Conservation (phyloP, 2,888 invertebrate genomes). For the Morinoia aosen region DNA sequence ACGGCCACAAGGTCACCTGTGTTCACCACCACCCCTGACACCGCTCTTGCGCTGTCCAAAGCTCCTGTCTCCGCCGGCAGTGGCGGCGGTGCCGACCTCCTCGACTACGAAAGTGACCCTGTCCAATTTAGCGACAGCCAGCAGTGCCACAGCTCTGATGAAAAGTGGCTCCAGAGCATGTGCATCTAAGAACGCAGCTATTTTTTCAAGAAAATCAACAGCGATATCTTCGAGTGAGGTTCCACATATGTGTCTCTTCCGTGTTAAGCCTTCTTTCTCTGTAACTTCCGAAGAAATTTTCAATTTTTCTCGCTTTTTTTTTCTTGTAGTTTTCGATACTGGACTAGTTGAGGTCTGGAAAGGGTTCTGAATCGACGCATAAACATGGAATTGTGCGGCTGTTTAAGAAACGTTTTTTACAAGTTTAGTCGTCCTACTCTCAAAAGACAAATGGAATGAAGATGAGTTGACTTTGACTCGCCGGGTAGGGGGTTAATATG, state of each 20-base stretch:
- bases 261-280: too few species aligned
- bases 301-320: not conserved
- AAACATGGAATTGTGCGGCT: too few species aligned
- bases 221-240: conserved; percentile 9
- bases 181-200: not conserved
- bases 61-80: not conserved
- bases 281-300: too few species aligned
- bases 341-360: not conserved
- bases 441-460: too few species aligned
- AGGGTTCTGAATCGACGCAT: too few species aligned
- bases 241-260: not conserved
- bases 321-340: not conserved
- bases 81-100: not conserved
- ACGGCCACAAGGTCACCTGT: not conserved
- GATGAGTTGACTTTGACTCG: too few species aligned
- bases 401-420: too few species aligned
- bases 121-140: not conserved
- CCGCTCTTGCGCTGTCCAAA: not conserved
- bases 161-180: conserved; percentile 10
- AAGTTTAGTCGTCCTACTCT: too few species aligned
- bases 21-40: not conserved
- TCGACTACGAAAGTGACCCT: not conserved
- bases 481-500: too few species aligned
- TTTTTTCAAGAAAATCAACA: conserved; percentile 16
- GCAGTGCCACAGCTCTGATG: not conserved